Conservation (phyloP, 2,888 invertebrate genomes). For the Hydropsyche betteni region DNA sequence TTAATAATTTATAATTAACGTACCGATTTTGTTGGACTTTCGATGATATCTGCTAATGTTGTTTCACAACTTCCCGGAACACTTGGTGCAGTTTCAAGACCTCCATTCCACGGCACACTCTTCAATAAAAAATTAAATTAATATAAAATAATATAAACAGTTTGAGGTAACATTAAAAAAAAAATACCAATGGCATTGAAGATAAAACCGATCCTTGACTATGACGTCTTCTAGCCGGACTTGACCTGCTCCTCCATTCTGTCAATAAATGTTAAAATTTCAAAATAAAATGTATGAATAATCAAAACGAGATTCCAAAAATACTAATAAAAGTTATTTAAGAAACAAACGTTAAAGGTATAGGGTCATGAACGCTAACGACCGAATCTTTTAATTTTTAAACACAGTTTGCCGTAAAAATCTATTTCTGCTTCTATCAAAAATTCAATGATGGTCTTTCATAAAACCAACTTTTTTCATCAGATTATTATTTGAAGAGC, state of each 20-base stretch:
- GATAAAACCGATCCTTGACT: conserved; percentile 49
- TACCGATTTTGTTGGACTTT: conserved; percentile 59
- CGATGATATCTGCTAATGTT: conserved; percentile 64
- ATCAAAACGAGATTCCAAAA: too few relatives aligned
- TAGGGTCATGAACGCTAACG: too few relatives aligned
- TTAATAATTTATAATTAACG: neutral
- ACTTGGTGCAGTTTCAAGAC: conserved; percentile 50
- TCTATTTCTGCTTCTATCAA: too few relatives aligned
- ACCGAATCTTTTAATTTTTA: too few relatives aligned
- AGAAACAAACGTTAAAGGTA: too few relatives aligned
- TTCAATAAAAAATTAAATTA: neutral
- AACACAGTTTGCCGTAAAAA: too few relatives aligned
- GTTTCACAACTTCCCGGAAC: conserved; percentile 61
- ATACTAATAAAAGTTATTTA: too few relatives aligned
- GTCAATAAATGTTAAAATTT: neutral
- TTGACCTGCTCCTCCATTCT: conserved; percentile 49
- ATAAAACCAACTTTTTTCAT: too few relatives aligned
- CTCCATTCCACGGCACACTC: conserved; percentile 38
- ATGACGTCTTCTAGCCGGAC: conserved; percentile 48
- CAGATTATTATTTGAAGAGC: too few relatives aligned
- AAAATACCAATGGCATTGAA: conserved; percentile 35
- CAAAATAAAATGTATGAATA: too few relatives aligned
- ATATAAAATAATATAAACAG: neutral
- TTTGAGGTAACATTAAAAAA: neutral
- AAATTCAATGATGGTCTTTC: too few relatives aligned